A percentile compares a stretch with the other conserved stretches of the same genome.
phyloP scores from a whole-genome alignment of 2,113 vertebrate genomes.

The Callipepla squamata region DNA sequence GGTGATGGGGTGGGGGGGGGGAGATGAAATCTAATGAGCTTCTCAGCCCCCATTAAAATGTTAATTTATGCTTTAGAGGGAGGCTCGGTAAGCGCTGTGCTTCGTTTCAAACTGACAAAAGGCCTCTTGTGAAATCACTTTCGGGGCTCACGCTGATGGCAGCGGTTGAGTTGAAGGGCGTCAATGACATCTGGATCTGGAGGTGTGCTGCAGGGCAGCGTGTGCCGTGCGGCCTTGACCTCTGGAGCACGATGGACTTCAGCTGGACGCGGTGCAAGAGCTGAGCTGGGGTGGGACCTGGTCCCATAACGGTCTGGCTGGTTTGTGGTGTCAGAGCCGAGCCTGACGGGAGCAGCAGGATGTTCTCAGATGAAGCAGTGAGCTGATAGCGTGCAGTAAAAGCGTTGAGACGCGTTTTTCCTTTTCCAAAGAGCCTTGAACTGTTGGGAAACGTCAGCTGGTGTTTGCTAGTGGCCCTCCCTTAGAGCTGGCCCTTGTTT shows the following conservation, averaged over 20 bases:
- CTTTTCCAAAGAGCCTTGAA: not conserved
- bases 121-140: slow-evolving; percentile 60
- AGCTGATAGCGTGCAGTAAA: not conserved
- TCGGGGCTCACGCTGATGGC: slow-evolving; percentile 51
- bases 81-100: not conserved
- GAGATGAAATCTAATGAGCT: slow-evolving; percentile 39
- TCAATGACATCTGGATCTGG: not conserved
- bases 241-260: not conserved
- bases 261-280: not conserved
- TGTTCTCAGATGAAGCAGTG: not conserved
- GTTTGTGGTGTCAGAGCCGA: accelerated
- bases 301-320: not conserved
- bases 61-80: slow-evolving; percentile 64
- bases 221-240: not conserved
- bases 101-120: slow-evolving; percentile 59
- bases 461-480: not conserved
- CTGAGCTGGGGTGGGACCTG: not conserved
- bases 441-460: not conserved
- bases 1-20: not conserved
- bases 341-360: not conserved
- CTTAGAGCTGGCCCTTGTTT: not conserved
- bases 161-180: slow-evolving; percentile 32
- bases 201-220: not conserved
- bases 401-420: accelerated
- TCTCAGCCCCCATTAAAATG: slow-evolving; percentile 44